These are phyloP conservation scores for Eustalomyia histrio DNA, from an alignment of 2,888 invertebrate species.

Conservation along the genomic window DNA sequence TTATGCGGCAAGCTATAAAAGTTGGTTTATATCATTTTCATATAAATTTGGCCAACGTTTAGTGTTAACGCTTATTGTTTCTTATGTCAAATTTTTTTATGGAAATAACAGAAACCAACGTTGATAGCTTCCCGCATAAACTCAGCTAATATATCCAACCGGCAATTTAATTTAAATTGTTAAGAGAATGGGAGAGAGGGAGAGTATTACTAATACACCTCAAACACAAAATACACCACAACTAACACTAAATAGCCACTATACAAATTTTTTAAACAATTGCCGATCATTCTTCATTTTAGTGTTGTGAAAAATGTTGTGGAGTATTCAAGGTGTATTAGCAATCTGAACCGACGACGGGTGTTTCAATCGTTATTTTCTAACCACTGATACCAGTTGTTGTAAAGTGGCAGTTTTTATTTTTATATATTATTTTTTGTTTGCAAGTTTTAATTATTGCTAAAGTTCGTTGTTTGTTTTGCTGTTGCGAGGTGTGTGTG, in stretches of 20 bases:
- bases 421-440: conserved; percentile 35
- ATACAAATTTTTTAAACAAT: conserved; percentile 23
- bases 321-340: conserved; percentile 68
- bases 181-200: background rate
- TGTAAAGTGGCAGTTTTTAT: conserved; percentile 32
- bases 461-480: conserved; percentile 51
- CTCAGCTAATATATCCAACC: no score
- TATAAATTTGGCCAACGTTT: no score
- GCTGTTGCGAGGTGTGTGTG: conserved; percentile 63
- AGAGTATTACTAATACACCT: background rate
- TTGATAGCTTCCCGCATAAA: no score
- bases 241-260: conserved; percentile 16
- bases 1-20: no score
- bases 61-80: no score
- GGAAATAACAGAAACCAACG: no score
- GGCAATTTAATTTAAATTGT: background rate
- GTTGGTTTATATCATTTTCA: no score
- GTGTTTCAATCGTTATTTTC: conserved; percentile 48
- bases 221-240: background rate
- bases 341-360: conserved; percentile 28
- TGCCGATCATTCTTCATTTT: conserved; percentile 42
- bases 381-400: conserved; percentile 50
- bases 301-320: conserved; percentile 74
- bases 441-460: conserved; percentile 45
- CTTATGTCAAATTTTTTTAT: no score